phyloP scores from a whole-genome alignment of 2,113 vertebrate genomes.

The Beaufortia kweichowensis region DNA sequence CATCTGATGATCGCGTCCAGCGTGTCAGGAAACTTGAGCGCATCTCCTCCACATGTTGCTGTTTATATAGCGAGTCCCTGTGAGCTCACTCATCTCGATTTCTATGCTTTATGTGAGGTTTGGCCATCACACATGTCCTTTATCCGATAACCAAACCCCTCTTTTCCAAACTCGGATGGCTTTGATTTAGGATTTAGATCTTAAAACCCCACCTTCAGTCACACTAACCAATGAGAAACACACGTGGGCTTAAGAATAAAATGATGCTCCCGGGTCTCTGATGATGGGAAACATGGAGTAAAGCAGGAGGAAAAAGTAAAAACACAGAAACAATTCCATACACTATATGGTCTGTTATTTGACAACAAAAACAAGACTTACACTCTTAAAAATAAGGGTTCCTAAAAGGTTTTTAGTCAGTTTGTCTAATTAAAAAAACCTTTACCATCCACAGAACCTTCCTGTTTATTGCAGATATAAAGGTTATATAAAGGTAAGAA shows the following conservation, averaged over 20 bases:
- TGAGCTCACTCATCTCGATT: background rate
- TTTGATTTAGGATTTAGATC: constrained; percentile 40
- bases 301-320: too few relatives aligned
- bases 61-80: background rate
- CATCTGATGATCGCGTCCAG: constrained; percentile 44
- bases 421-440: too few relatives aligned
- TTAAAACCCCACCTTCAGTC: constrained; percentile 65
- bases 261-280: background rate
- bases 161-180: constrained; percentile 44
- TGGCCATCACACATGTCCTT: background rate
- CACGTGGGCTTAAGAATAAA: constrained; percentile 29
- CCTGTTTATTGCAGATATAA: too few relatives aligned
- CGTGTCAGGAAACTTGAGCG: constrained; percentile 44
- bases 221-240: constrained; percentile 65
- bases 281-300: constrained; percentile 3
- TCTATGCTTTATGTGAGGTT: background rate
- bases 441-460: too few relatives aligned
- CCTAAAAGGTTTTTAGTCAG: too few relatives aligned
- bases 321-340: too few relatives aligned
- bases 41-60: constrained; percentile 49
- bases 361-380: too few relatives aligned
- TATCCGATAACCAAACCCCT: constrained; percentile 23
- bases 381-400: too few relatives aligned
- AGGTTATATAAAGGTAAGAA: too few relatives aligned
- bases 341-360: too few relatives aligned